Base-by-base conservation (phyloP, 1,140 invertebrate species). In the Tetramorium alpestre region DNA sequence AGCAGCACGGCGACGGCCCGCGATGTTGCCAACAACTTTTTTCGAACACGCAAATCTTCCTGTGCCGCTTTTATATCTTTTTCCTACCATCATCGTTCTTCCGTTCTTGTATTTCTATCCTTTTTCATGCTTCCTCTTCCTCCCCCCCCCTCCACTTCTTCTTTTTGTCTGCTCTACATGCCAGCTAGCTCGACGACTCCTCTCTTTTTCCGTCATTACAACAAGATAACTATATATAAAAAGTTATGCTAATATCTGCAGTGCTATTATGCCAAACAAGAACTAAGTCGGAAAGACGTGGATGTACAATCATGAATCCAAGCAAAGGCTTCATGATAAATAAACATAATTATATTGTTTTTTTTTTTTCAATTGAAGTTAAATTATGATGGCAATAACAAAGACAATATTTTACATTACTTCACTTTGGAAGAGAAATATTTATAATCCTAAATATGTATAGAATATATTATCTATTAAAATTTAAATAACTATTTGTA, bases 161-260 rank as follows among this genome's bases (percentile, higher is more conserved):
- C 80, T 76, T 78, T 13, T 86, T 54, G 38, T 81, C 41, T 67
- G 49, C 47, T 49, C 47, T 70, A 70, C 81, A 54, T 51, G 49
- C 54, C n/a, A 84, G 67, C 80, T 84, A 84, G 54, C 67, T 58
- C 54, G 47, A 7, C 25, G 62, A 64, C 28, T 72, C 65, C 58
- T 85, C 47, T 38, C 56, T 72, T 89, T 89, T 86, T 77, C 70
- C 65, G 64, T 76, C 49, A 62, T 47, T 62, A 78, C 60, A 85
- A 87, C 87, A 84, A 60, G 62, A 67, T 54, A 62, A 56, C 38
- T 75, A 72, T 70, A 75, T 70, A 67, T 77, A 73, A 73, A 85
- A 84, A 65, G 89, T 90, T 89, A 90, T 90, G 89, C 88, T 89
- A 89, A 88, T 88, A 84, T 75, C 69, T 60, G 54, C 25, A 70